Evolutionary conservation across 2,797 vertebrate genomes (phyloP), one percentile per base, ranked within the genome.

Genomic region (Myiotriccus ornatus): DNA sequence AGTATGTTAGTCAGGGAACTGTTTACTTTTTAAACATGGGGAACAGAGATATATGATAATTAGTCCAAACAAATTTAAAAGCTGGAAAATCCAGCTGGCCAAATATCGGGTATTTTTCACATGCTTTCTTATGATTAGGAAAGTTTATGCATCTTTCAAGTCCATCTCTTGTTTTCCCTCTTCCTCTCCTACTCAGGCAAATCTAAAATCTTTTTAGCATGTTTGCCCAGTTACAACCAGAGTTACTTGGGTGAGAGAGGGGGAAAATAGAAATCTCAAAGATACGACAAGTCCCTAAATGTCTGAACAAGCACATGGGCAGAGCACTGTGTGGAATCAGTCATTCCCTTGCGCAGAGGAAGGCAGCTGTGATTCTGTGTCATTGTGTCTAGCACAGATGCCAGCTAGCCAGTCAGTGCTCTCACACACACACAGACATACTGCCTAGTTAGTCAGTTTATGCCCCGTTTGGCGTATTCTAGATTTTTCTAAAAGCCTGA

Each of bases 271-370:
- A 52, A 67, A 55, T 46, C 32, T 73, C 39, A 32, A 57, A 68
- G 39, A 43, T 8, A 23, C 2, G 19, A 14, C n/a, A 56, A n/a
- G 10, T 18, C 24, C 2, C 0, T 62, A 43, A 71, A 41, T 22
- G 30, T 49, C 53, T 59, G 87, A 70, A 57, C 6, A 41, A 89
- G 47, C 11, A 34, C 9, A 6, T 3, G 34, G 46, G 7, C 34
- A 68, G 76, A 73, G 30, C 0, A 0, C 15, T n/a, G 8, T 55
- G n/a, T 1, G 2, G 46, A 39, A 10, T 44, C 2, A 39, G 9
- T 47, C 2, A 1, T 14, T 32, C 7, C 49, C 15, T 55, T 35
- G 17, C 0, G 1, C 50, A 34, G 56, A 47, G 30, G 28, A 77
- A 52, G 34, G 68, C 47, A 78, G 65, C 34, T 68, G 67, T 43